These are phyloP conservation scores for Hassar affinis DNA, from an alignment of 2,113 vertebrate genomes.

Conservation along the genomic window DNA sequence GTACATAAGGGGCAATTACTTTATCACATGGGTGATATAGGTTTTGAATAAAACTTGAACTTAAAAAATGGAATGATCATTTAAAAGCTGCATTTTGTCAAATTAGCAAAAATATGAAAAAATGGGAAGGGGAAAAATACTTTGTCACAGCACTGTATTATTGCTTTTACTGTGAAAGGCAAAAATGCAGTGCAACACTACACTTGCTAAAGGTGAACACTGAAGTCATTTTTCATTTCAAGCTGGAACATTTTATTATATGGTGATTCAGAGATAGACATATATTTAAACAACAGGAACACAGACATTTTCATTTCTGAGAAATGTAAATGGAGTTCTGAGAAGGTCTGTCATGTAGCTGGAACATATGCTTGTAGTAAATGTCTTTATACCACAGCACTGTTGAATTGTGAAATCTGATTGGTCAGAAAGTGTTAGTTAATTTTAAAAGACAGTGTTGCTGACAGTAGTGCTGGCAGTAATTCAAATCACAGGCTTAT, in stretches of 20 bases:
- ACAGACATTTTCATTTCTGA: neutral
- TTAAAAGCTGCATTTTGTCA: too few relatives aligned
- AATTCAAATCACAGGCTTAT: too few relatives aligned
- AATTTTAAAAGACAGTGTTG: neutral
- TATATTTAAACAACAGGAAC: neutral
- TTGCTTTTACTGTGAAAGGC: neutral
- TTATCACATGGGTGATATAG: too few relatives aligned
- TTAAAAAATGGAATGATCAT: too few relatives aligned
- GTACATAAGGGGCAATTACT: too few relatives aligned
- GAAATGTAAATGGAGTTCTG: neutral
- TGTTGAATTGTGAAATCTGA: neutral
- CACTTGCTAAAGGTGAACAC: neutral
- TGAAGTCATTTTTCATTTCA: neutral
- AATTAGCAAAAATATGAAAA: too few relatives aligned
- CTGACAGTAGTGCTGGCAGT: neutral
- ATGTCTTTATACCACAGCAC: slow-evolving; percentile 14
- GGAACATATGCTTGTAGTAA: neutral
- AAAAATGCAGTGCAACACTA: neutral
- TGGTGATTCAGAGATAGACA: neutral
- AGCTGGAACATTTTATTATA: neutral
- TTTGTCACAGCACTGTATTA: too few relatives aligned
- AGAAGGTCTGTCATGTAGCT: neutral
- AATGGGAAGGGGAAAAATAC: too few relatives aligned
- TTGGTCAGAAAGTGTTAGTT: neutral
- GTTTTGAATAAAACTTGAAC: too few relatives aligned